Conservation (phyloP, 2,113 vertebrate species). For the Actenoides lindsayi region DNA sequence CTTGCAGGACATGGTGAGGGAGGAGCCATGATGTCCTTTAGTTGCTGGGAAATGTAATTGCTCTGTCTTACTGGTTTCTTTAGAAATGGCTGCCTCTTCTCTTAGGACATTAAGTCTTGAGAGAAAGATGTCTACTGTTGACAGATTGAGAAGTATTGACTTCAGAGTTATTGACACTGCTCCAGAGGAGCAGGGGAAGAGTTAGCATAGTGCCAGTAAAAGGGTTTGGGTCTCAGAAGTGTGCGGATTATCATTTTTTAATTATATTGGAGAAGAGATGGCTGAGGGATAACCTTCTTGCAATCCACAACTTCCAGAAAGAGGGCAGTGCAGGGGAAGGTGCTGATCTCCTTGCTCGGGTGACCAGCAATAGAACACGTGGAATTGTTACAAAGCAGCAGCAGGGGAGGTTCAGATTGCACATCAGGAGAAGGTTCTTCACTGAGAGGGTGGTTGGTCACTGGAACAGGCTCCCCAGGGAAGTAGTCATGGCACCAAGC, state of each 20-base stretch:
- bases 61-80: not conserved
- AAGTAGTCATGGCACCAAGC: too few species aligned
- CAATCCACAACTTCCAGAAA: not conserved
- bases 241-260: not conserved
- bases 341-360: not conserved
- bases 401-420: not conserved
- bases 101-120: not conserved
- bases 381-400: not conserved
- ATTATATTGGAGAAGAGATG: not conserved
- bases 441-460: too few species aligned
- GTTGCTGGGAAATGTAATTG: not conserved
- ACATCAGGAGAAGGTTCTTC: not conserved
- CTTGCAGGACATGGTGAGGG: not conserved
- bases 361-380: not conserved
- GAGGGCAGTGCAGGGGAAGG: fast-evolving
- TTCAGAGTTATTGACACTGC: not conserved
- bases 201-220: not conserved
- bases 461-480: too few species aligned
- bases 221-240: not conserved
- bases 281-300: too few species aligned
- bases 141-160: not conserved
- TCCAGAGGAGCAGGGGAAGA: not conserved
- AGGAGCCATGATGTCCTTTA: not conserved
- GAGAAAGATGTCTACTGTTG: not conserved
- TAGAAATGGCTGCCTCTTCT: not conserved